Evolutionary conservation across 2,797 vertebrate species (phyloP).

Genomic region (Acipenser transmontanus): DNA sequence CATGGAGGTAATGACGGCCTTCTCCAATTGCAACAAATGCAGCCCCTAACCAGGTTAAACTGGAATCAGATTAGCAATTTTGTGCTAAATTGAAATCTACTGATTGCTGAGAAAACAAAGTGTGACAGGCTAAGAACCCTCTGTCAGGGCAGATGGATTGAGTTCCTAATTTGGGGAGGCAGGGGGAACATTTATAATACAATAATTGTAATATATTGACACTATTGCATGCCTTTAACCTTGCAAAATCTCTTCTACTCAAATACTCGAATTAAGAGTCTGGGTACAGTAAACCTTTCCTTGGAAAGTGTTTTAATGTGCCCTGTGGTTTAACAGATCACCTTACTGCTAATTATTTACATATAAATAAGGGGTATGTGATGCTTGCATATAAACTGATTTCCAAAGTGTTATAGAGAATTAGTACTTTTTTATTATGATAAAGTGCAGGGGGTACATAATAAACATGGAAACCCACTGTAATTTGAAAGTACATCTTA

Average conservation of each 20-base stretch:
- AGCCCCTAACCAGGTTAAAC: slow-evolving; percentile 71
- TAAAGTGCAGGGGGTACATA: too few relatives aligned
- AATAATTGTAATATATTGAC: slow-evolving; percentile 80
- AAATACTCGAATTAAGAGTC: slow-evolving; percentile 20
- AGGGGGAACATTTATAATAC: slow-evolving; percentile 73
- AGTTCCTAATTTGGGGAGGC: slow-evolving; percentile 67
- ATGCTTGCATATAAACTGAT: too few relatives aligned
- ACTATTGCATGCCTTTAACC: slow-evolving; percentile 73
- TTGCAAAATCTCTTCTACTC: slow-evolving; percentile 38
- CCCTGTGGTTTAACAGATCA: too few relatives aligned
- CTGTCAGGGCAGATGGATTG: slow-evolving; percentile 76
- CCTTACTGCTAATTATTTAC: too few relatives aligned
- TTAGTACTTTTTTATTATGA: too few relatives aligned
- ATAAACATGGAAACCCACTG: too few relatives aligned
- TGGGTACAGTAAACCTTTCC: too few relatives aligned
- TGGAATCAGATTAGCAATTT: slow-evolving; percentile 84
- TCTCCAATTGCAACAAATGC: slow-evolving; percentile 46
- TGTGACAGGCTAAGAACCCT: slow-evolving; percentile 72
- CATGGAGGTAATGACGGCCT: slow-evolving; percentile 1
- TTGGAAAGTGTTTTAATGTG: too few relatives aligned
- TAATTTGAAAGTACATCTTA: too few relatives aligned
- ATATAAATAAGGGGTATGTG: too few relatives aligned
- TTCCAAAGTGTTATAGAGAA: too few relatives aligned
- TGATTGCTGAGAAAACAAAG: slow-evolving; percentile 68
- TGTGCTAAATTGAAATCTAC: slow-evolving; percentile 75